Evolutionary conservation across 2,888 invertebrate species (phyloP), one percentile per base, ranked within the genome.

Genomic region (Sesamia inferens): DNA sequence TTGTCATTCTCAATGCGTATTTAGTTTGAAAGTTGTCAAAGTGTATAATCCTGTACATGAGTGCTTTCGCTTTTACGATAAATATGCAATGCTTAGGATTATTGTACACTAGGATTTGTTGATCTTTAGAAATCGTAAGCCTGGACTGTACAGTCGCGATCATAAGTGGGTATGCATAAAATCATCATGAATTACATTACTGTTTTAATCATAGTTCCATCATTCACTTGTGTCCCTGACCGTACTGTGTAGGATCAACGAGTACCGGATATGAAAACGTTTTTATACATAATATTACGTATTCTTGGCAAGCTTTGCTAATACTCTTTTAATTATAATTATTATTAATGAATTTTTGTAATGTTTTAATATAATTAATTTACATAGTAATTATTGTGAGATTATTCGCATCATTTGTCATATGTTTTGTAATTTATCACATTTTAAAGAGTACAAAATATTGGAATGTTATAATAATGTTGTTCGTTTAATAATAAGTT

Each of bases 371-470:
- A 92, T 93, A 92, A 94, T 93, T 95, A 94, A 95, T 95, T 94
- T 95, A 95, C 94, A 94, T 93, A 93, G 91, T 94, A 94, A 94
- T 93, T 94, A 94, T 94, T 95, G 93, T 93, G 95, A 94, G 94
- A 93, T 92, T 93, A 91, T 91, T 92, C 90, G 91, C 89, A 87
- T 88, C 90, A 90, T 90, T 87, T 93, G 93, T 93, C 94, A 89
- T 92, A 90, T 93, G 94, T 95, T 95, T 96, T 95, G 94, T 96
- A 95, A 95, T 95, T 96, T 96, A 95, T 95, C 94, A 94, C 95
- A 95, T 95, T 95, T 95, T 95, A 95, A 94, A 95, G 95, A 95
- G 95, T 95, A 96, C 95, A 95, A 96, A 95, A 94, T 96, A 95
- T 96, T 94, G 94, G 95, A 94, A 95, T 94, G 96, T 96, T 96